Conservation (phyloP, 2,113 vertebrate genomes). For the Lasiurus cinereus region DNA sequence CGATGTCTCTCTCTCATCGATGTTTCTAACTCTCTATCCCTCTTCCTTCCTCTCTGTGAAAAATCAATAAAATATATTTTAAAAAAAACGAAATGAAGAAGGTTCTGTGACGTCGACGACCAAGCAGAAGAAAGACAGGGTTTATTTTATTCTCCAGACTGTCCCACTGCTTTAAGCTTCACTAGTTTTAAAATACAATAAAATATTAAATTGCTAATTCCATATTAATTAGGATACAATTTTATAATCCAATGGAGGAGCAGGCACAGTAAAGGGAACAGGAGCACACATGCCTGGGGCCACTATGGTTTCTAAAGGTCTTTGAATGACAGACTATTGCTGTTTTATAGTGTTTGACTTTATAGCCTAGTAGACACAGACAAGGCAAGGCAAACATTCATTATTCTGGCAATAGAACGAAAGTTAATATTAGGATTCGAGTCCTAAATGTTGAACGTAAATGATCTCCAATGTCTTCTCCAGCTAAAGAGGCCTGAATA, state of each 20-base stretch:
- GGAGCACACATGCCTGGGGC: neutral
- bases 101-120: neutral
- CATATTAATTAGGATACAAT: neutral
- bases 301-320: neutral
- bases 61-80: too few species aligned
- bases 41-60: too few species aligned
- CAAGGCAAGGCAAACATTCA: neutral
- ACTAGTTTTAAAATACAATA: neutral
- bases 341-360: conserved; percentile 36
- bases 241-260: neutral
- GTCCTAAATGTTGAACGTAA: conserved; percentile 25
- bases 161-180: neutral
- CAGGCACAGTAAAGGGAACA: neutral
- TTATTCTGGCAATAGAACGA: conserved; percentile 24
- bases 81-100: too few species aligned
- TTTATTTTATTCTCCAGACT: neutral
- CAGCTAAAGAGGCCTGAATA: neutral
- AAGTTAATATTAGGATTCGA: conserved; percentile 33
- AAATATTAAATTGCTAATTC: neutral
- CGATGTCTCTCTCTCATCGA: too few species aligned
- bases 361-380: neutral
- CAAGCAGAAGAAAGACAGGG: neutral
- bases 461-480: neutral
- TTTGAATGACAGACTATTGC: neutral
- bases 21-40: too few species aligned